Conservation (phyloP, 1,140 invertebrate genomes). For the Meteorus sp. region DNA sequence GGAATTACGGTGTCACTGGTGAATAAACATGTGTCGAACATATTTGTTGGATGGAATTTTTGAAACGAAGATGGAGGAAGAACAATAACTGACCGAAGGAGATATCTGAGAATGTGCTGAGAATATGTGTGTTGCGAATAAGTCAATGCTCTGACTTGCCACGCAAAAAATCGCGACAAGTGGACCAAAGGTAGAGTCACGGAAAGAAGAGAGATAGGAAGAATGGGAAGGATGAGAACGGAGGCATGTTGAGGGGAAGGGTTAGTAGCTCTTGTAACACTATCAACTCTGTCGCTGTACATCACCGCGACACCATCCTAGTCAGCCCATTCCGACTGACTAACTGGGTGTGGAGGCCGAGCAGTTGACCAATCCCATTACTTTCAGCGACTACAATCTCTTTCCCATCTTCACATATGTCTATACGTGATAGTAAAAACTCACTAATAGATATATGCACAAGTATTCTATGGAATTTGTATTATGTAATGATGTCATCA, state of each 20-base stretch:
- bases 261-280: slow-evolving; percentile 60
- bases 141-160: no score
- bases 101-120: no score
- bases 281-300: slow-evolving; percentile 61
- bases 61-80: no score
- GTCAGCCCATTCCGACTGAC: slow-evolving; percentile 41
- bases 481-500: no score
- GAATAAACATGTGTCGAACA: no score
- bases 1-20: no score
- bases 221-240: slow-evolving; percentile 17
- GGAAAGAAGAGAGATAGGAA: slow-evolving; percentile 4
- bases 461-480: no score
- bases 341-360: not conserved
- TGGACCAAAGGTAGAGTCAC: slow-evolving; percentile 3
- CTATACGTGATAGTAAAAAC: not conserved
- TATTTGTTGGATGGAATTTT: no score
- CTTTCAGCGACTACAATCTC: not conserved
- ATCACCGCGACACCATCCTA: slow-evolving; percentile 59
- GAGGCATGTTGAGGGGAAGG: slow-evolving; percentile 36
- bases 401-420: not conserved
- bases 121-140: no score
- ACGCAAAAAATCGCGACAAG: slow-evolving; percentile 20
- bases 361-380: not conserved
- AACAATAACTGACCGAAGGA: no score
- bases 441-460: no score